A percentile compares a stretch with the other conserved stretches of the same genome.
Conservation (phyloP, 2,113 vertebrate species). For the Micronycteris hirsuta region DNA sequence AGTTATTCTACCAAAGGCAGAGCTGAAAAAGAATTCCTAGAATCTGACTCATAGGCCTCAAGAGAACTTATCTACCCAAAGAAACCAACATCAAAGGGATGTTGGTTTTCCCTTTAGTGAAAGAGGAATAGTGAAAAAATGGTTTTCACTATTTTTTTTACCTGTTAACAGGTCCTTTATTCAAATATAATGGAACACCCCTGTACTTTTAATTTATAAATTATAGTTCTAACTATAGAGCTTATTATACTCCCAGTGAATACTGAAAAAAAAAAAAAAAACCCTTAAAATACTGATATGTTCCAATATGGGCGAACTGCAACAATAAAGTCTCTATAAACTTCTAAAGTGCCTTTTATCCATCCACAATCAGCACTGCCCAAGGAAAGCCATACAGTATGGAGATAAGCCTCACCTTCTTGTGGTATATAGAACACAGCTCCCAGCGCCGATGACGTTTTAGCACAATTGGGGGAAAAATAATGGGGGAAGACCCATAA, state of each 20-base stretch:
- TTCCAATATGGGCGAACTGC: background rate
- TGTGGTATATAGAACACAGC: background rate
- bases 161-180: constrained; percentile 37
- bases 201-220: constrained; percentile 38
- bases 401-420: background rate
- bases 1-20: constrained; percentile 26
- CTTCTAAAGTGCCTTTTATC: background rate
- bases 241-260: background rate
- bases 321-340: background rate
- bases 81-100: constrained; percentile 60
- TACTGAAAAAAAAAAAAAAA: background rate
- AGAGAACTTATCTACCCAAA: constrained; percentile 52
- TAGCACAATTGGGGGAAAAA: background rate
- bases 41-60: constrained; percentile 54
- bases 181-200: constrained; percentile 27
- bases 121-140: no score
- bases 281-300: background rate
- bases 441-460: fast-evolving
- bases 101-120: no score
- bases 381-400: background rate
- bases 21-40: constrained; percentile 57
- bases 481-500: background rate
- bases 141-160: no score
- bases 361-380: background rate
- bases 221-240: constrained; percentile 30